Percentiles rank a stretch among this genome's conserved stretches.
Evolutionary conservation across 2,888 invertebrate species (phyloP).

Genomic region (Limnephilus lunatus): DNA sequence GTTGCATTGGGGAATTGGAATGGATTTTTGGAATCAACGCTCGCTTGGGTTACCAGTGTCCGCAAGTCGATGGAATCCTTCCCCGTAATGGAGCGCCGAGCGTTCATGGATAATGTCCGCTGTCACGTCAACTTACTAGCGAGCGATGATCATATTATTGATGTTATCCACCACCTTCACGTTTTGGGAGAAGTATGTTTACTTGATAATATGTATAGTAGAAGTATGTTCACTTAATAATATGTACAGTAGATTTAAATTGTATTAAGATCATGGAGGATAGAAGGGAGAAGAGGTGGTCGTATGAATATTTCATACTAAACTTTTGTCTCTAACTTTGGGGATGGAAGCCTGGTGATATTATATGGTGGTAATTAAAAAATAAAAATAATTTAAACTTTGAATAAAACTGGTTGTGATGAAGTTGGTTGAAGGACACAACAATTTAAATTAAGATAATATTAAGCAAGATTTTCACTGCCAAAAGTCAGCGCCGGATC

Average conservation of each 20-base stretch:
- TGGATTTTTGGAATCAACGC: constrained; percentile 79
- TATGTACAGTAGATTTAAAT: not conserved
- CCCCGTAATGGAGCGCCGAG: constrained; percentile 80
- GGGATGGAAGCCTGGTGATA: no score
- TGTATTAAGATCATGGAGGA: no score
- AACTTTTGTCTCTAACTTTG: no score
- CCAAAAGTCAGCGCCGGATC: no score
- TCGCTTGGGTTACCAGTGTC: constrained; percentile 75
- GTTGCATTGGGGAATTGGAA: constrained; percentile 74
- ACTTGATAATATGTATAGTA: not conserved
- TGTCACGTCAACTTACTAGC: constrained; percentile 81
- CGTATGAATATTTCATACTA: no score
- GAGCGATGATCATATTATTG: constrained; percentile 80
- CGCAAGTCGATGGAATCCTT: constrained; percentile 77
- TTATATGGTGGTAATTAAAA: no score
- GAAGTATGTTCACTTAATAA: constrained; percentile 73
- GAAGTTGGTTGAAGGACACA: no score
- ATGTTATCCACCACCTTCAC: constrained; percentile 81
- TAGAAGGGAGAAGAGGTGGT: no score
- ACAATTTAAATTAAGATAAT: no score
- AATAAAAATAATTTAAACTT: no score
- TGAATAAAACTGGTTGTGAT: no score
- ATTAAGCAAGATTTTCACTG: no score
- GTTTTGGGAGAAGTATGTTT: constrained; percentile 79
- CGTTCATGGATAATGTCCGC: constrained; percentile 78